Evolutionary conservation across 2,113 vertebrate species (phyloP), one percentile per base, ranked within the genome.

Genomic region (Vimba vimba): DNA sequence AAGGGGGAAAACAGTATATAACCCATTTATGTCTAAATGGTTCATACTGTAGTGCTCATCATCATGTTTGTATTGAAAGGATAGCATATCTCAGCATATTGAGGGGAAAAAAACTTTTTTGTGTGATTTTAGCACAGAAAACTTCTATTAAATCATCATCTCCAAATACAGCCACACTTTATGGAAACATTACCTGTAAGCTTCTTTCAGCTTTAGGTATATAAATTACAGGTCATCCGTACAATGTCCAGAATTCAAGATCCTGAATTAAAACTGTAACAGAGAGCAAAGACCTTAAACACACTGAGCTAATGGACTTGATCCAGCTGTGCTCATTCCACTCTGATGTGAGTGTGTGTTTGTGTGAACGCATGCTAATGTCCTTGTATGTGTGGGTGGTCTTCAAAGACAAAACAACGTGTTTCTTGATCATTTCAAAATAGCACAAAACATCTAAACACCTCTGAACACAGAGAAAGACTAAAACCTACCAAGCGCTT

Each of bases 21-120:
- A 84, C 91, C 91, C 85, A 92, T 64, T 92, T 92, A 39, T 2
- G 60, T 91, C 91, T 83, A 57, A 47, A 73, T 30, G 4, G 21
- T 27, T 75, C 68, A 30, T 43, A 74, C 50, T 36, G 17, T 78
- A 75, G 43, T 13, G 11, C 21, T 57, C 17, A 23, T 57, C 25
- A 57, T 78, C 8, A 57, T 57, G 25, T 78, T n/a, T 78, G 27
- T 45, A 23, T 57, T 52, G 11, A 17, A 78, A 78, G 19, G 12
- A 17, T 2, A 50, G 73, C 43, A 50, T 75, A 27, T 50, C 43
- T 75, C 23, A 75, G 43, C 43, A 27, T 3, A 50, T 15, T 47
- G 43, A 21, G 6, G 12, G 11, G 2, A 1, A n/a, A 71, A 69
- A 5, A 73, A 45, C 0, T 5, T 5, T 10, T 43, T 43, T 43